Percentiles rank a stretch among this genome's conserved stretches.
Evolutionary conservation across 2,888 invertebrate genomes (phyloP).

Genomic region (Laspeyria flexula): DNA sequence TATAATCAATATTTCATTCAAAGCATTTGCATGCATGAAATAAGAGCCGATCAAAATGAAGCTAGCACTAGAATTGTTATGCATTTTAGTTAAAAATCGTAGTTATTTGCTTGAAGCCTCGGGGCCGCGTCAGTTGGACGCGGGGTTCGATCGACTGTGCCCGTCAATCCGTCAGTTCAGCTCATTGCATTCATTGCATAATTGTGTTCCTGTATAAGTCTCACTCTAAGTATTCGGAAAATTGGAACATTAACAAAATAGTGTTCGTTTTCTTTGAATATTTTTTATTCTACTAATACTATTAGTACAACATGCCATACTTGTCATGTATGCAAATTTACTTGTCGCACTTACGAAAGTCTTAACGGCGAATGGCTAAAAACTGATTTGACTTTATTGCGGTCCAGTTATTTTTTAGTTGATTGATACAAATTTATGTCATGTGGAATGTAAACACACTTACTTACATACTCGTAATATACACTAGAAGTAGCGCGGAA

Average conservation of each 20-base stretch:
- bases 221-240: slow-evolving; percentile 30
- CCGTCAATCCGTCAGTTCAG: slow-evolving; percentile 68
- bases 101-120: slow-evolving; percentile 40
- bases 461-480: too few relatives aligned
- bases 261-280: slow-evolving; percentile 19
- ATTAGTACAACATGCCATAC: not conserved
- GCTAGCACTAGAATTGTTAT: slow-evolving; percentile 8
- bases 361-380: not conserved
- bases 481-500: too few relatives aligned
- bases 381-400: not conserved
- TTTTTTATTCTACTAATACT: slow-evolving; percentile 2
- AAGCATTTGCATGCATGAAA: not conserved
- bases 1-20: not conserved
- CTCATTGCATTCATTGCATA: slow-evolving; percentile 69
- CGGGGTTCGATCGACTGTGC: slow-evolving; percentile 51
- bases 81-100: slow-evolving; percentile 28
- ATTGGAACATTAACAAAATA: slow-evolving; percentile 34
- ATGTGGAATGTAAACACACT: not conserved
- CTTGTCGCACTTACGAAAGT: slow-evolving; percentile 1
- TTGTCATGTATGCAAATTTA: slow-evolving; percentile 13
- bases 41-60: slow-evolving; percentile 1
- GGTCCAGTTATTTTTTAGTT: not conserved
- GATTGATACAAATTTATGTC: slow-evolving; percentile 2
- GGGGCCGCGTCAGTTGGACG: slow-evolving; percentile 46
- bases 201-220: slow-evolving; percentile 47